Evolutionary conservation across 2,113 vertebrate species (phyloP), one percentile per base, ranked within the genome.

Genomic region (Semicossyphus pulcher): DNA sequence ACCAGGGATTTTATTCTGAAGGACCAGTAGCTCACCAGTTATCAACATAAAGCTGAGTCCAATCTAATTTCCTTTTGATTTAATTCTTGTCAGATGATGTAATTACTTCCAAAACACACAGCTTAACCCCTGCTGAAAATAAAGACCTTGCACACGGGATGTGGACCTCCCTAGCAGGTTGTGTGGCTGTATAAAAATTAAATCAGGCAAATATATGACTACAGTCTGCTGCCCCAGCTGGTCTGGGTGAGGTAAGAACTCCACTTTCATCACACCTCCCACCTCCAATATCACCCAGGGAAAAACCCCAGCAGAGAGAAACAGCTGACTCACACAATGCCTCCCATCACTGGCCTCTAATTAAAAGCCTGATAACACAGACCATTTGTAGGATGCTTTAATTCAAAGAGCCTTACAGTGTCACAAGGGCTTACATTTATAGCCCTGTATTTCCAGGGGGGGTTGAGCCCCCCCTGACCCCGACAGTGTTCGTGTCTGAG

Each of bases 281-380:
- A 32, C 44, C 39, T 67, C 69, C 25, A 42, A 39, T 41, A 21
- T 39, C 75, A 73, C 58, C 20, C 7, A 23, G 18, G 60, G 25
- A 71, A 69, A 70, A 83, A 61, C 32, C 53, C 58, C 66, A 39
- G 44, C 42, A 58, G 37, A 52, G 39, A 68, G 49, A 78, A 78
- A 78, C 78, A 10, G 83, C 85, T 86, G 86, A 87, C 78, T 87
- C 80, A 85, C 45, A 18, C 62, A 28, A 61, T 37, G 59, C 53
- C 58, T 73, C 52, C 48, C 71, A 70, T 74, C 72, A 32, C 49
- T 25, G 26, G 32, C 57, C 61, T 44, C 61, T 73, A 81, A 78
- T 81, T 85, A 75, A 82, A 62, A 62, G 64, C 32, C 70, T 56
- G 63, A 78, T 47, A 60, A 62, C 52, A 68, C 20, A 37, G 32